A percentile compares a stretch with the other conserved stretches of the same genome.
phyloP scores from a whole-genome alignment of 1,140 invertebrate genomes.

The Anadara kagoshimensis region DNA sequence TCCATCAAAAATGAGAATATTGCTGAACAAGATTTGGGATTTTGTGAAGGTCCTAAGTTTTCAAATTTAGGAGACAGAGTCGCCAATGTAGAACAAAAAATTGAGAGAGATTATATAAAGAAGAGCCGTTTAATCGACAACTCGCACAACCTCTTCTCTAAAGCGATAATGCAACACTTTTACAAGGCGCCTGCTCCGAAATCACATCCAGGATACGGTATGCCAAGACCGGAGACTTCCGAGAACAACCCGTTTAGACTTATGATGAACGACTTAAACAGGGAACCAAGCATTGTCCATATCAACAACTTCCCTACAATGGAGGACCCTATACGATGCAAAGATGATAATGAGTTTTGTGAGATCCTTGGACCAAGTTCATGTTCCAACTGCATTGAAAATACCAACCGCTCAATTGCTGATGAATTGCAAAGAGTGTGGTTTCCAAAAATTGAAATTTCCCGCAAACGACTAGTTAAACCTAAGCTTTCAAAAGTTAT shows the following conservation, averaged over 20 bases:
- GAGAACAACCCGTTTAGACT: constrained; percentile 36
- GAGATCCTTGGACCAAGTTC: constrained; percentile 35
- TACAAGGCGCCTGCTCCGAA: constrained; percentile 37
- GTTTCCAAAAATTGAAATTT: constrained; percentile 40
- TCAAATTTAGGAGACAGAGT: not conserved
- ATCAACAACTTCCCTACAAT: constrained; percentile 32
- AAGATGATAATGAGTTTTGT: constrained; percentile 31
- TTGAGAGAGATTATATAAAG: constrained; percentile 36
- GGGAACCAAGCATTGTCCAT: constrained; percentile 37
- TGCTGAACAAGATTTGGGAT: constrained; percentile 25
- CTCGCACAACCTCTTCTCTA: constrained; percentile 17
- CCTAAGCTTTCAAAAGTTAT: constrained; percentile 31
- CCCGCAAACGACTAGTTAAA: constrained; percentile 26
- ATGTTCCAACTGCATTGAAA: constrained; percentile 40
- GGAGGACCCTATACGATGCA: constrained; percentile 26
- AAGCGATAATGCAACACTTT: constrained; percentile 37
- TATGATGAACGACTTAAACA: constrained; percentile 34
- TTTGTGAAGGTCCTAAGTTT: constrained; percentile 2
- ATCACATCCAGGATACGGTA: constrained; percentile 33
- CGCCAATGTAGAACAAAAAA: constrained; percentile 35
- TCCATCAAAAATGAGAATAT: constrained; percentile 34
- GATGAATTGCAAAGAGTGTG: constrained; percentile 42
- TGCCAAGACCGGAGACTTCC: constrained; percentile 35
- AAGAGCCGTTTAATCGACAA: constrained; percentile 33
- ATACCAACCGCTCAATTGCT: constrained; percentile 35